These are phyloP conservation scores for Idaea aversata DNA, from an alignment of 2,888 invertebrate species.

Conservation along the genomic window DNA sequence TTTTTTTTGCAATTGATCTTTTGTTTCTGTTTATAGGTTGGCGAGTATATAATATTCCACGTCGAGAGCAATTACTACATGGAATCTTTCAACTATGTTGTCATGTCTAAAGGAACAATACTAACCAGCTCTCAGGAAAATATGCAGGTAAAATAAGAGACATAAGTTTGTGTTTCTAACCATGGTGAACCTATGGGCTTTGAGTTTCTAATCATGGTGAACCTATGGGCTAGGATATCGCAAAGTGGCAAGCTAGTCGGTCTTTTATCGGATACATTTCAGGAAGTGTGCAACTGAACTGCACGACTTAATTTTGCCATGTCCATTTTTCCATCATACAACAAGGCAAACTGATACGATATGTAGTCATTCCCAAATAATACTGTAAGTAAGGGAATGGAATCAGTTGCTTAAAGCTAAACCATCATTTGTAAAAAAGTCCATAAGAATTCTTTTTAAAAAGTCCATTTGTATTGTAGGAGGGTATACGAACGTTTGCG, in stretches of 20 bases:
- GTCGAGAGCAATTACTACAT: slow-evolving; percentile 95
- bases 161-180: background rate
- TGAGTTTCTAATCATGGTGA: background rate
- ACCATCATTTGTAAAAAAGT: background rate
- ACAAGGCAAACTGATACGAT: too few species aligned
- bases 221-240: too few species aligned
- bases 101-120: slow-evolving; percentile 96
- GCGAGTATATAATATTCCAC: slow-evolving; percentile 96
- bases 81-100: slow-evolving; percentile 93
- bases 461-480: slow-evolving; percentile 48
- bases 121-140: slow-evolving; percentile 91
- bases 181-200: background rate
- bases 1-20: background rate
- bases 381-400: too few species aligned
- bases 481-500: slow-evolving; percentile 88
- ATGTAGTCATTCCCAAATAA: too few species aligned
- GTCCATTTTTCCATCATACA: too few species aligned
- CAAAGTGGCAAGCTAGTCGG: too few species aligned
- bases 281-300: too few species aligned
- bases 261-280: too few species aligned
- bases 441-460: too few species aligned
- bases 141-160: slow-evolving; percentile 81
- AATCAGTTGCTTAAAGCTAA: too few species aligned
- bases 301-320: too few species aligned
- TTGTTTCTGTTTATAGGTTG: slow-evolving; percentile 81